Conservation (phyloP, 2,797 vertebrate species). For the Gadopsis marmoratus region DNA sequence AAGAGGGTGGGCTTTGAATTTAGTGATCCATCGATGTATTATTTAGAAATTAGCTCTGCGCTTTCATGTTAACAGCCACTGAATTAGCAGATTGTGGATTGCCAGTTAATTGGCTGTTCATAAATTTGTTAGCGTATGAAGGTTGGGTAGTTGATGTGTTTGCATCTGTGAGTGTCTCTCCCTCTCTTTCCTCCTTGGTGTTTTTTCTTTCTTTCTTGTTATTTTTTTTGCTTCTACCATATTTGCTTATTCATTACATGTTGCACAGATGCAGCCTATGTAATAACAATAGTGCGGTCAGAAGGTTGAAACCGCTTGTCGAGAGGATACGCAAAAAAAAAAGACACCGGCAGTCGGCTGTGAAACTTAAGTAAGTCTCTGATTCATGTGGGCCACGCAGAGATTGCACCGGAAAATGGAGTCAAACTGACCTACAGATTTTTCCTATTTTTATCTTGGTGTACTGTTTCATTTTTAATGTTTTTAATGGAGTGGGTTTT, state of each 20-base stretch:
- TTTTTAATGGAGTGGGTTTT: conserved; percentile 65
- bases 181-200: neutral
- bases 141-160: conserved; percentile 27
- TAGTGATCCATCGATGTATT: conserved; percentile 36
- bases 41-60: conserved; percentile 58
- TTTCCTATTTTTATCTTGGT: conserved; percentile 63
- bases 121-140: conserved; percentile 36
- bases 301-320: conserved; percentile 42
- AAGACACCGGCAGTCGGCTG: conserved; percentile 51
- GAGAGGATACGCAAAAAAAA: conserved; percentile 57
- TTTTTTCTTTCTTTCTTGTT: neutral
- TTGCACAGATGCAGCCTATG: conserved; percentile 35
- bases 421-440: conserved; percentile 47
- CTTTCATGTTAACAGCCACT: conserved; percentile 33
- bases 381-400: conserved; percentile 33
- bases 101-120: conserved; percentile 43
- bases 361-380: conserved; percentile 55
- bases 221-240: neutral
- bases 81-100: conserved; percentile 30
- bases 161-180: neutral
- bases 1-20: conserved; percentile 34
- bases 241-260: conserved; percentile 32
- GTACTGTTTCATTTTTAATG: conserved; percentile 66
- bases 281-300: conserved; percentile 46
- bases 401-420: conserved; percentile 41